phyloP scores from a whole-genome alignment of 2,113 vertebrate species.

The Pedetes capensis region DNA sequence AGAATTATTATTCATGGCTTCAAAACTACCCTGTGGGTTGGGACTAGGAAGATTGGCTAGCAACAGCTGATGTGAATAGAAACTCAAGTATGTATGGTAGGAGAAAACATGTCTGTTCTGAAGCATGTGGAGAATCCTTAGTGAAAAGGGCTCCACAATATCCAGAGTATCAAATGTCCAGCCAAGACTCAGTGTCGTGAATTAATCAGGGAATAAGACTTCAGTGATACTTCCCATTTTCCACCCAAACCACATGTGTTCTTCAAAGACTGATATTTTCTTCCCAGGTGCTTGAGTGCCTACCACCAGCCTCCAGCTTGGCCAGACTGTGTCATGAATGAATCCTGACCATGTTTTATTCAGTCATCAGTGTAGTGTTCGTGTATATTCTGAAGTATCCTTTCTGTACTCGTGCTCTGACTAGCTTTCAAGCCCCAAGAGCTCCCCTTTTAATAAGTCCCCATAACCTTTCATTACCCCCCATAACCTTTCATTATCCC shows the following conservation, averaged over 20 bases:
- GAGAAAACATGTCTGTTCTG: not conserved
- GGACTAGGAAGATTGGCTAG: not conserved
- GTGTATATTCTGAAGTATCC: not conserved
- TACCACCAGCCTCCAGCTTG: not conserved
- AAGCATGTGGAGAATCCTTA: conserved; percentile 36
- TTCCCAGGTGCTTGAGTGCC: not conserved
- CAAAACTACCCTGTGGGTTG: not conserved
- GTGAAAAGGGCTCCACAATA: conserved; percentile 87
- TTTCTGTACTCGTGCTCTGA: not conserved
- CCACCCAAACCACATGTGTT: not conserved
- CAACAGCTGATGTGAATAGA: not conserved
- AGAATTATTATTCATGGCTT: conserved; percentile 2
- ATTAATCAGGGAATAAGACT: not conserved
- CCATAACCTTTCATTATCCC: not conserved
- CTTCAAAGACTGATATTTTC: not conserved
- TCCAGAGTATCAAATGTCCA: conserved; percentile 86
- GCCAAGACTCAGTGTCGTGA: conserved; percentile 86
- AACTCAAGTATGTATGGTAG: not conserved
- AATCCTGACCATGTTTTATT: not conserved
- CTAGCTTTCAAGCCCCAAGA: not conserved
- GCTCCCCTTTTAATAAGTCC: not conserved
- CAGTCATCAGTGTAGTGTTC: not conserved
- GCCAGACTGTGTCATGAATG: not conserved
- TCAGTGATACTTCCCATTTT: not conserved
- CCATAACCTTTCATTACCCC: not conserved